Evolutionary conservation across 2,888 invertebrate species (phyloP).

Genomic region (Embidobia sp.): DNA sequence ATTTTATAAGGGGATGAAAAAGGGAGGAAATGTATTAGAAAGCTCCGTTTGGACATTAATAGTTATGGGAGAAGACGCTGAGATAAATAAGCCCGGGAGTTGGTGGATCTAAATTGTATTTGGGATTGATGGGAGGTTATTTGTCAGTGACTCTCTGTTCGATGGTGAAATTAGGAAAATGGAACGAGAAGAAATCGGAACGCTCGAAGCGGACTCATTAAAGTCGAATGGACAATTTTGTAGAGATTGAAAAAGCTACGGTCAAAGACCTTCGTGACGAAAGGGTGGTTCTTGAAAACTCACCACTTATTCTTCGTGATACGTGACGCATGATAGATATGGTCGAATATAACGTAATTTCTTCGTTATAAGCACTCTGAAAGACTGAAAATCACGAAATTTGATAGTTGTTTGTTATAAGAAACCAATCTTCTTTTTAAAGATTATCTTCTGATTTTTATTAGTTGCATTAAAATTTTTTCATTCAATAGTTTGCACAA

Average conservation of each 20-base stretch:
- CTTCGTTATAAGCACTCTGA: neutral
- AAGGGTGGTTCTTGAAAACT: neutral
- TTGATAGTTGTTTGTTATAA: neutral
- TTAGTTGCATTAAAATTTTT: no score
- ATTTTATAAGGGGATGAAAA: neutral
- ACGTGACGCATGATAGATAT: constrained; percentile 10
- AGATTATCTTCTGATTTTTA: no score
- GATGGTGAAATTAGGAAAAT: constrained; percentile 38
- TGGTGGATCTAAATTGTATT: constrained; percentile 46
- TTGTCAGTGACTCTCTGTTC: constrained; percentile 31
- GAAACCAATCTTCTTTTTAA: neutral
- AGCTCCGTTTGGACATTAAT: constrained; percentile 29
- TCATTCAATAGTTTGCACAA: no score
- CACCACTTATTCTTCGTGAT: neutral
- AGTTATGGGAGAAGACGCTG: constrained; percentile 1
- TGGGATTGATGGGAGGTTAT: constrained; percentile 32
- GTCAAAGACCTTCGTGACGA: neutral
- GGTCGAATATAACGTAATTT: constrained; percentile 12
- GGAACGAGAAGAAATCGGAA: constrained; percentile 26
- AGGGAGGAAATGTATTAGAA: constrained; percentile 3
- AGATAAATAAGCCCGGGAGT: constrained; percentile 36
- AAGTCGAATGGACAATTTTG: constrained; percentile 22
- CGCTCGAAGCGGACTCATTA: constrained; percentile 18
- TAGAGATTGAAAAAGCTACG: constrained; percentile 18
- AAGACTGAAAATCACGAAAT: neutral